phyloP scores from a whole-genome alignment of 1,140 invertebrate genomes.

The Drosophila obscura region DNA sequence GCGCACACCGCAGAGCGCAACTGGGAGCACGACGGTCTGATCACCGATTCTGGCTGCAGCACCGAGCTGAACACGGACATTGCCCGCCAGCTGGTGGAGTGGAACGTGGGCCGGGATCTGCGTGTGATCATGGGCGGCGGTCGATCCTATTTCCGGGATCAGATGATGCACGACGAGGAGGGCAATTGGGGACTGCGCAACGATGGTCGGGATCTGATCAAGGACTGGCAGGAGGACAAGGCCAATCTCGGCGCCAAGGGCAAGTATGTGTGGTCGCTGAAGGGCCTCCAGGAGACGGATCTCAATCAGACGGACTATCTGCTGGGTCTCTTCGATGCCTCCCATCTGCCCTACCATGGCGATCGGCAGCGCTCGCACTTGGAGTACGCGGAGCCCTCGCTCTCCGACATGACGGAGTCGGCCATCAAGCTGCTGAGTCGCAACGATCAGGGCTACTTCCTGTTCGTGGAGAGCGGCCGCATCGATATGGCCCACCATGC shows the following conservation, averaged over 20 bases:
- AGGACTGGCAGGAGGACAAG: constrained; percentile 88
- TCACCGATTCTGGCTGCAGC: constrained; percentile 75
- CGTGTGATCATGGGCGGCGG: constrained; percentile 90
- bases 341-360: constrained; percentile 84
- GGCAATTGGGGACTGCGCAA: constrained; percentile 86
- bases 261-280: constrained; percentile 87
- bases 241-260: constrained; percentile 84
- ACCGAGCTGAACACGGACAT: constrained; percentile 86
- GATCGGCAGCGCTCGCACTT: constrained; percentile 84
- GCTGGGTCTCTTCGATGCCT: constrained; percentile 86
- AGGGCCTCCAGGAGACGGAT: constrained; percentile 86
- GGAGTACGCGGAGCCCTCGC: constrained; percentile 86
- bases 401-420: constrained; percentile 93
- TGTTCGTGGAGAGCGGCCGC: constrained; percentile 94
- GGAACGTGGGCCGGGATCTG: constrained; percentile 86
- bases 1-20: constrained; percentile 90
- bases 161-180: constrained; percentile 87
- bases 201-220: constrained; percentile 87
- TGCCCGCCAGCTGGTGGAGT: constrained; percentile 89
- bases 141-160: constrained; percentile 87
- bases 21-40: constrained; percentile 90
- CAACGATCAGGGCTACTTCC: constrained; percentile 93
- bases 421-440: constrained; percentile 91
- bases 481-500: constrained; percentile 94
- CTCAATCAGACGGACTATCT: constrained; percentile 88